Conservation (phyloP, 2,113 vertebrate species). For the Ochotona princeps region DNA sequence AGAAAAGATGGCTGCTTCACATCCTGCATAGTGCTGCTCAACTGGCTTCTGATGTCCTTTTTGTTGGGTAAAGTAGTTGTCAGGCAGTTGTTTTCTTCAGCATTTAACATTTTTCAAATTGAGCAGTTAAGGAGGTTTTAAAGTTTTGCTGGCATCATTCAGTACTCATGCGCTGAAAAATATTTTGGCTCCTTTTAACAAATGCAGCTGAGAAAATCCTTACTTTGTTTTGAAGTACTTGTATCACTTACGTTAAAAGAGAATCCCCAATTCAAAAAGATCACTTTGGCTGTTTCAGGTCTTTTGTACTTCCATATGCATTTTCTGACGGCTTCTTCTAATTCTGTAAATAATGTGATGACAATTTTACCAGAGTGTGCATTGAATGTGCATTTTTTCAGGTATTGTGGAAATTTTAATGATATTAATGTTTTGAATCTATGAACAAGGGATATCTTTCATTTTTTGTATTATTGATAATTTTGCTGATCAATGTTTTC, state of each 20-base stretch:
- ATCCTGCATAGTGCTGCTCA: neutral
- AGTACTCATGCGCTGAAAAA: conserved; percentile 23
- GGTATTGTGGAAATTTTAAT: too few species aligned
- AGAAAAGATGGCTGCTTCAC: neutral
- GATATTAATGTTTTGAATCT: too few species aligned
- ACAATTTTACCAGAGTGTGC: too few species aligned
- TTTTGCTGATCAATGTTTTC: too few species aligned
- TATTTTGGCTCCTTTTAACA: neutral
- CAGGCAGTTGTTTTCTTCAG: conserved; percentile 23
- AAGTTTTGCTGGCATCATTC: neutral
- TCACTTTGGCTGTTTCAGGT: too few species aligned
- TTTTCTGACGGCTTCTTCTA: too few species aligned
- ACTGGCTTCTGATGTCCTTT: neutral
- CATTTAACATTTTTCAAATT: conserved; percentile 29
- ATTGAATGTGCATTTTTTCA: too few species aligned
- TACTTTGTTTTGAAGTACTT: neutral
- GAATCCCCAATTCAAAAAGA: neutral
- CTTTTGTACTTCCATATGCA: too few species aligned
- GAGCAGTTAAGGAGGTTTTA: neutral
- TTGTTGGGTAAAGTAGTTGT: neutral
- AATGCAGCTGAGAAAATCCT: conserved; percentile 15
- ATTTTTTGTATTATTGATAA: too few species aligned
- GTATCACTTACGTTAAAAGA: conserved; percentile 15
- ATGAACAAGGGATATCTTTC: too few species aligned
- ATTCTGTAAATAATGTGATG: too few species aligned